Percentiles rank a stretch among this genome's conserved stretches.
Evolutionary conservation across 2,113 vertebrate species (phyloP).

Genomic region (Ammodramus savannarum): DNA sequence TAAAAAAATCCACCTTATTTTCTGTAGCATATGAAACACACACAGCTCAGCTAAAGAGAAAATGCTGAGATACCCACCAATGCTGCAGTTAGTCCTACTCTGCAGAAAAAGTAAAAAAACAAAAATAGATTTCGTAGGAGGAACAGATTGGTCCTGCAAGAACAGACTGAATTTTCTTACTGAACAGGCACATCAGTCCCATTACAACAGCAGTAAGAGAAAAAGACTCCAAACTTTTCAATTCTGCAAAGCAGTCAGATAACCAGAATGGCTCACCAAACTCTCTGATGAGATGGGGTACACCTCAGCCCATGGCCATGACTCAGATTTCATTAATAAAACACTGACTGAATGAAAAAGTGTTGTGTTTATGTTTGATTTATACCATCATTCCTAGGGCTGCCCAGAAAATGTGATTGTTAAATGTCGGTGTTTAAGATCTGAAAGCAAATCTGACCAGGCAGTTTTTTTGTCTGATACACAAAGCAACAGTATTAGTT

Average conservation of each 20-base stretch:
- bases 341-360: neutral
- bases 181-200: neutral
- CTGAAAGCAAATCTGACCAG: neutral
- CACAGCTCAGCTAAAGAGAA: neutral
- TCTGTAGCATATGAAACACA: neutral
- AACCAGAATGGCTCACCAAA: neutral
- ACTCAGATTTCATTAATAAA: neutral
- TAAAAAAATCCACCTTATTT: neutral
- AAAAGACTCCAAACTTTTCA: neutral
- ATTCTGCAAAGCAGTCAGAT: neutral
- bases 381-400: neutral
- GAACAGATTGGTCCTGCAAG: neutral
- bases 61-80: neutral
- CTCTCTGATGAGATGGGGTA: neutral
- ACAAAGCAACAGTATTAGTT: neutral
- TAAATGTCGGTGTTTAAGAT: neutral
- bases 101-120: neutral
- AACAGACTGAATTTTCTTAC: neutral
- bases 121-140: neutral
- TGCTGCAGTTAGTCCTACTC: neutral
- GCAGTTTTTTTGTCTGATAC: neutral
- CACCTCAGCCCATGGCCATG: neutral
- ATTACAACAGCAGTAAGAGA: neutral
- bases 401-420: neutral
- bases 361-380: neutral